Conservation (phyloP, 2,888 invertebrate species). For the Phrixothrix hirtus region DNA sequence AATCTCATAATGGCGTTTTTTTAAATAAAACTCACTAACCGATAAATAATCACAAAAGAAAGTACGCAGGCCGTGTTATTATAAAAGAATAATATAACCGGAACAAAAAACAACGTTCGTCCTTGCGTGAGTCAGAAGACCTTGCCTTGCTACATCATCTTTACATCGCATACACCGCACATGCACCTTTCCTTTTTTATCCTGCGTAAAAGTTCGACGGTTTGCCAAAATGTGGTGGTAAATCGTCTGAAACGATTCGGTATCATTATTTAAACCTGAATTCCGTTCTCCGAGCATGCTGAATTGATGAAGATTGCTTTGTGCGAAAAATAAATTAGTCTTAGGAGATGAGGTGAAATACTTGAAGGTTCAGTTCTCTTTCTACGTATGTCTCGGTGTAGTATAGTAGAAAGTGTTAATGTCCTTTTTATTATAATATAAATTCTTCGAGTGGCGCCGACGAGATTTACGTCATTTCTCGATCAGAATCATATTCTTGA, state of each 20-base stretch:
- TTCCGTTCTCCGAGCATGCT: not conserved
- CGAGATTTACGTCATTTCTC: not conserved
- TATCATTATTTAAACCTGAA: not conserved
- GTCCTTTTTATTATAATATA: not conserved
- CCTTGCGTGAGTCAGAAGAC: slow-evolving; percentile 53
- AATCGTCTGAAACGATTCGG: not conserved
- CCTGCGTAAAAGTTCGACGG: not conserved
- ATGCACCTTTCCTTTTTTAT: slow-evolving; percentile 19
- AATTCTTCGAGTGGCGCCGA: not conserved
- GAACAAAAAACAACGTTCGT: slow-evolving; percentile 51
- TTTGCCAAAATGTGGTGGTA: not conserved
- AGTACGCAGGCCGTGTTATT: too few relatives aligned
- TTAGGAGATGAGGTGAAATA: too few relatives aligned
- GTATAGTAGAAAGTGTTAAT: not conserved
- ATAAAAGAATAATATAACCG: slow-evolving; percentile 39
- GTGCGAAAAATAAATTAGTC: too few relatives aligned
- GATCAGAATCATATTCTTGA: not conserved
- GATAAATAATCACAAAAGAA: too few relatives aligned
- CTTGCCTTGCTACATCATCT: slow-evolving; percentile 44
- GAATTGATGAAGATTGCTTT: not conserved
- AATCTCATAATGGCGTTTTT: too few relatives aligned
- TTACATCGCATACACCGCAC: slow-evolving; percentile 26
- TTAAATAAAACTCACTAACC: too few relatives aligned
- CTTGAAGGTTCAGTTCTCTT: too few relatives aligned
- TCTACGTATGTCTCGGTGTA: too few relatives aligned